These are phyloP conservation scores for Myripristis jacobus DNA, from an alignment of 2,797 vertebrate species.

Conservation along the genomic window DNA sequence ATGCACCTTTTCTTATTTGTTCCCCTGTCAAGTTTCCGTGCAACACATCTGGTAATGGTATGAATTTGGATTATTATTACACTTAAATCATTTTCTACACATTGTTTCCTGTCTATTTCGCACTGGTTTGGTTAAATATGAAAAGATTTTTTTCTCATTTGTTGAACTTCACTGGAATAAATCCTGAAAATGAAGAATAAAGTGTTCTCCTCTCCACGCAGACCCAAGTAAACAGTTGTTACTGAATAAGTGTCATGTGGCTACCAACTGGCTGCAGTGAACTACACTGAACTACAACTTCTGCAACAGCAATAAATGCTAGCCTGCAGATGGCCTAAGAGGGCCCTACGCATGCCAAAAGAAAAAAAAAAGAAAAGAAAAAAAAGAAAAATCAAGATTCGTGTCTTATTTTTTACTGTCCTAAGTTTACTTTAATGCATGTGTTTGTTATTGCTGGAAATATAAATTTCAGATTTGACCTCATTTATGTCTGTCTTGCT, in stretches of 20 bases:
- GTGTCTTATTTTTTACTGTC: neutral
- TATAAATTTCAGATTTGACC: neutral
- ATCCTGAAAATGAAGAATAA: neutral
- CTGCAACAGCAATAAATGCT: neutral
- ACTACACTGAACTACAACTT: neutral
- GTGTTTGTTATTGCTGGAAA: neutral
- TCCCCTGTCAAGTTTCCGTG: neutral
- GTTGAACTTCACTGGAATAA: neutral
- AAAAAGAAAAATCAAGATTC: neutral
- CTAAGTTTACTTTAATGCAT: neutral
- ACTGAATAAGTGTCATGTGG: neutral
- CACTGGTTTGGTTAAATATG: no score
- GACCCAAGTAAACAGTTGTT: neutral
- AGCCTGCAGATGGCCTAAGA: neutral
- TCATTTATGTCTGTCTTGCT: neutral
- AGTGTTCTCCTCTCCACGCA: neutral
- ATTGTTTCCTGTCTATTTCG: no score
- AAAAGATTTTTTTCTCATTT: no score
- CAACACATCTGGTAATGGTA: neutral
- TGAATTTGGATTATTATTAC: neutral
- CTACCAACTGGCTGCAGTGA: neutral
- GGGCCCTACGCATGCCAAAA: neutral
- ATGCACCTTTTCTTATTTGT: neutral
- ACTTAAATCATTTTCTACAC: no score
- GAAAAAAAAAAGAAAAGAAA: no score